These are phyloP conservation scores for Leucoma salicis DNA, from an alignment of 2,888 invertebrate genomes.

Conservation along the genomic window DNA sequence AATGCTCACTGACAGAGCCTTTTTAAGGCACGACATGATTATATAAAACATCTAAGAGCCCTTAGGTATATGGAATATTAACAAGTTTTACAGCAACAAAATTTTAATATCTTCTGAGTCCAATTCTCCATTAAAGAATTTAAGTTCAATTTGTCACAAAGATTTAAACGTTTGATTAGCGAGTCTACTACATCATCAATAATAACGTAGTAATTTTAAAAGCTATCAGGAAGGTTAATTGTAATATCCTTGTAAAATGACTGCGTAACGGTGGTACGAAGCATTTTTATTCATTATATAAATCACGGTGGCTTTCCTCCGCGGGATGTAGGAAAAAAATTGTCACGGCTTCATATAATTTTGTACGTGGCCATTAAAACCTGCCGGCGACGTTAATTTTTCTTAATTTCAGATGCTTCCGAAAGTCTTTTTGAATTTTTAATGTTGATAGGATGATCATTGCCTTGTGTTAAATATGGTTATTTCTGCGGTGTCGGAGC, in stretches of 20 bases:
- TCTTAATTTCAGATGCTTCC: constrained; percentile 72
- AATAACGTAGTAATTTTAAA: constrained; percentile 54
- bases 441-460: constrained; percentile 29
- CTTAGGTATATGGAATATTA: too few species aligned
- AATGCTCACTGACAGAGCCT: too few species aligned
- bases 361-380: constrained; percentile 77
- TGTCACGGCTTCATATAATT: constrained; percentile 78
- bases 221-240: constrained; percentile 69
- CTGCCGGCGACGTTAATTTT: constrained; percentile 68
- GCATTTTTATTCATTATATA: constrained; percentile 82
- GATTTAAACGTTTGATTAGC: constrained; percentile 4
- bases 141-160: too few species aligned
- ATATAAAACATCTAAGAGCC: too few species aligned
- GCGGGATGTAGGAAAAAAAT: constrained; percentile 73
- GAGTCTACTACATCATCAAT: constrained; percentile 32
- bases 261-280: constrained; percentile 43
- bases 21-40: too few species aligned
- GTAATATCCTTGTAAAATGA: constrained; percentile 65
- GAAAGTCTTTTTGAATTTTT: constrained; percentile 35
- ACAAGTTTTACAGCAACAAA: too few species aligned
- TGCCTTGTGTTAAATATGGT: neutral
- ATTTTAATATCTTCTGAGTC: too few species aligned
- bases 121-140: too few species aligned
- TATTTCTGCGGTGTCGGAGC: constrained; percentile 13
- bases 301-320: constrained; percentile 66